Conservation (phyloP, 2,797 vertebrate genomes). For the Pangasius macronema region DNA sequence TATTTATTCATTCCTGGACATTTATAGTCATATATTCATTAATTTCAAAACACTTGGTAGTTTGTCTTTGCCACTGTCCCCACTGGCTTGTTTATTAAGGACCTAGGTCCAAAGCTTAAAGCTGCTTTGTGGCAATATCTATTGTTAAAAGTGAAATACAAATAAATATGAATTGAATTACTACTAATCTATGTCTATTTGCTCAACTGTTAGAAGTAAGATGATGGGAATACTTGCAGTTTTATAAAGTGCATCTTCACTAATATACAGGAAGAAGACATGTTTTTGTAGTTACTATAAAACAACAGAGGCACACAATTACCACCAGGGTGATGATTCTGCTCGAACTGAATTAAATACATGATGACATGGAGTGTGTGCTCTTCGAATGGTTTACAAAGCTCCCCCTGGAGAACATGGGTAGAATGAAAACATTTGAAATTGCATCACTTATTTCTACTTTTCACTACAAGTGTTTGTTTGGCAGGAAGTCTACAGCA, state of each 20-base stretch:
- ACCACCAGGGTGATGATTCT: neutral
- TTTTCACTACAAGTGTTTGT: neutral
- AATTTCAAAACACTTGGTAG: no score
- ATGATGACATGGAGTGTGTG: neutral
- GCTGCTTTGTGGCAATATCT: neutral
- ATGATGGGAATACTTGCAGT: neutral
- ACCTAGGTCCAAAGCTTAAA: neutral
- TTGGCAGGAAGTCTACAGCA: neutral
- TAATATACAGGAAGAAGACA: neutral
- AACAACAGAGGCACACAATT: neutral
- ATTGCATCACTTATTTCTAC: neutral
- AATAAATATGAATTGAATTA: neutral
- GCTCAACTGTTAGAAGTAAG: neutral
- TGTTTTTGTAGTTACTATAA: neutral
- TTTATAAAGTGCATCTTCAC: neutral
- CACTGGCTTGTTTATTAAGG: neutral
- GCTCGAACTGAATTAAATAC: neutral
- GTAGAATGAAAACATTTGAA: neutral
- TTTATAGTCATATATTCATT: neutral
- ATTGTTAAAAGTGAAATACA: neutral
- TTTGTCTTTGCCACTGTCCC: neutral
- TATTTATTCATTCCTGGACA: no score
- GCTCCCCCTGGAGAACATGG: neutral
- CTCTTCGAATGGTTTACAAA: neutral
- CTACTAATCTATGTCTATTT: neutral